phyloP scores from a whole-genome alignment of 2,888 invertebrate species.

The Apamea epomidion region DNA sequence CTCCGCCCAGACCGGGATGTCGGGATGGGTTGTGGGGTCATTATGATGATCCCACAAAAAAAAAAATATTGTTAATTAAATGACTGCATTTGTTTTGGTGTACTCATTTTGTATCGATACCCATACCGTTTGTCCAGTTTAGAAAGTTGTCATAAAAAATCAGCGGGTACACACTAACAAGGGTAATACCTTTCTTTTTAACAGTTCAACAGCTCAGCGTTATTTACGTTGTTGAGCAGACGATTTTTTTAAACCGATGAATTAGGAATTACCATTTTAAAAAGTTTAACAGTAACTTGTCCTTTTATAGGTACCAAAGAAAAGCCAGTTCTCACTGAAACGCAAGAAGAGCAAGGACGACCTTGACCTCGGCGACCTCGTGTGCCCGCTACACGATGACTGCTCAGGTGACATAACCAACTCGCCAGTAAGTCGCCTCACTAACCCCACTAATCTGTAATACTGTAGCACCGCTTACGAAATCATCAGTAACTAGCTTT shows the following conservation, averaged over 20 bases:
- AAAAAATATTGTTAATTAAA: constrained; percentile 17
- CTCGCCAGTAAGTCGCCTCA: constrained; percentile 84
- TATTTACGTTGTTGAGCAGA: background rate
- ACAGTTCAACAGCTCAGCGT: background rate
- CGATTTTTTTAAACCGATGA: background rate
- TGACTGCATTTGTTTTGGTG: background rate
- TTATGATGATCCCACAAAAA: too few relatives aligned
- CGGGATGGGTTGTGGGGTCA: too few relatives aligned
- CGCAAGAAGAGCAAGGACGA: constrained; percentile 96
- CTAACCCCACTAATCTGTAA: constrained; percentile 87
- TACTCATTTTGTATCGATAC: background rate
- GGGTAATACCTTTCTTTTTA: background rate
- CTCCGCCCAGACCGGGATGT: too few relatives aligned
- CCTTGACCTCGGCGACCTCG: constrained; percentile 95
- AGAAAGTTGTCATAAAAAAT: background rate
- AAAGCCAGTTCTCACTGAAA: constrained; percentile 96
- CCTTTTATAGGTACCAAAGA: constrained; percentile 93
- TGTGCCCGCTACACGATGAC: constrained; percentile 94
- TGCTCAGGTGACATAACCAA: constrained; percentile 88
- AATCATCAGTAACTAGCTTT: constrained; percentile 39
- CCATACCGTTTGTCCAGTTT: background rate
- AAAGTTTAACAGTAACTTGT: background rate
- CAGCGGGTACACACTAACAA: background rate
- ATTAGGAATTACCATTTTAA: background rate
- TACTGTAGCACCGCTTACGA: constrained; percentile 53